phyloP scores from a whole-genome alignment of 1,140 invertebrate species.

The Sarcophaga peregrina region DNA sequence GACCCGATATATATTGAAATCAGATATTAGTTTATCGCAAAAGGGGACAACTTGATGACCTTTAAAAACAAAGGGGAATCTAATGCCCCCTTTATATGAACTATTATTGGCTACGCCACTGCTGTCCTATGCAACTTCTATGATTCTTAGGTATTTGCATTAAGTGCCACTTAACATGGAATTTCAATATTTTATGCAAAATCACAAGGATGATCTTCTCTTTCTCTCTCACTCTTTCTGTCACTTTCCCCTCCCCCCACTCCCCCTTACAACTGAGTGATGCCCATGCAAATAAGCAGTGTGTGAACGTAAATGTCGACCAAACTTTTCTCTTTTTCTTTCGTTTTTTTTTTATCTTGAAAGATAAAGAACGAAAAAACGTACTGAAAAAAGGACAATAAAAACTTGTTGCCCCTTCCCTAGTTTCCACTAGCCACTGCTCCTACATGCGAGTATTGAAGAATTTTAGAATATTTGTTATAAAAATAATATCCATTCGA shows the following conservation, averaged over 20 bases:
- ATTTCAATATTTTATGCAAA: constrained; percentile 66
- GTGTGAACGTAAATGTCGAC: neutral
- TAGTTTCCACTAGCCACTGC: no score
- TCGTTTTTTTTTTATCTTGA: neutral
- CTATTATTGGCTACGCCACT: neutral
- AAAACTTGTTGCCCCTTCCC: no score
- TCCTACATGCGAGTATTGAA: no score
- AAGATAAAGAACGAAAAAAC: neutral
- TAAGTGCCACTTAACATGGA: constrained; percentile 64
- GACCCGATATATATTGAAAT: no score
- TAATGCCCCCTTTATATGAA: no score
- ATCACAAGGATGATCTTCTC: constrained; percentile 45
- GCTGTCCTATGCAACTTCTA: neutral
- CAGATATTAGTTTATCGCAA: no score
- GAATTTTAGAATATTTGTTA: neutral
- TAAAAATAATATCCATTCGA: neutral
- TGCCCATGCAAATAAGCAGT: neutral
- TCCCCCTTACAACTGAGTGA: neutral
- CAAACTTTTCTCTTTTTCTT: neutral
- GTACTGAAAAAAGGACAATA: no score
- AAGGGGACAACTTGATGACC: no score
- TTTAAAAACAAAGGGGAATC: no score
- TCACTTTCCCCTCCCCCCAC: no score
- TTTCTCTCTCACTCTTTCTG: neutral
- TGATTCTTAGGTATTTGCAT: constrained; percentile 57